Percentiles rank a stretch among this genome's conserved stretches.
These are phyloP conservation scores for Macropis europaea DNA, from an alignment of 2,888 invertebrate genomes.

Conservation along the genomic window DNA sequence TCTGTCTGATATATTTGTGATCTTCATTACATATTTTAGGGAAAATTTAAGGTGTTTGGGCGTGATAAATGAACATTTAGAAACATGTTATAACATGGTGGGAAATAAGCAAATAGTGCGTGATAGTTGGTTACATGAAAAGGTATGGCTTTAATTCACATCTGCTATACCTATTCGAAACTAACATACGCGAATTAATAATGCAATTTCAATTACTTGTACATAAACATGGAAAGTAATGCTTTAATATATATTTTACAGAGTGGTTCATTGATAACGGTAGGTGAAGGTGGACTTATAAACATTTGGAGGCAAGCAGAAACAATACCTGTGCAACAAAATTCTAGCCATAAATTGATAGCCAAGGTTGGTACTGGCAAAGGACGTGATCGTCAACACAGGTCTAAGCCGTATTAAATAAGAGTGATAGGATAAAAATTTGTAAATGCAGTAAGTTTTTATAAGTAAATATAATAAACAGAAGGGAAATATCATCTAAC, in stretches of 20 bases:
- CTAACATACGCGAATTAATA: not conserved
- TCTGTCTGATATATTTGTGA: not conserved
- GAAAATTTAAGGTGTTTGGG: constrained; percentile 80
- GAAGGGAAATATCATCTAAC: constrained; percentile 31
- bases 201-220: not conserved
- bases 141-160: constrained; percentile 80
- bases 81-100: constrained; percentile 82
- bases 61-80: constrained; percentile 81
- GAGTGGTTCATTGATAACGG: constrained; percentile 85
- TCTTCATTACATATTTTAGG: constrained; percentile 66
- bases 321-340: constrained; percentile 47
- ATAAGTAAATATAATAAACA: constrained; percentile 51
- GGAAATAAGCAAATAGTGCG: constrained; percentile 87
- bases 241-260: constrained; percentile 74
- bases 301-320: constrained; percentile 83
- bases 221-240: not conserved
- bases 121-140: constrained; percentile 84
- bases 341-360: constrained; percentile 60
- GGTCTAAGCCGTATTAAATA: constrained; percentile 73
- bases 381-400: constrained; percentile 69
- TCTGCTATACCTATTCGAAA: too few relatives aligned
- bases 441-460: constrained; percentile 44
- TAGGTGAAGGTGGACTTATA: constrained; percentile 87
- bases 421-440: constrained; percentile 27
- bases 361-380: constrained; percentile 69